Conservation (phyloP, 1,140 invertebrate genomes). For the Drosophila leontia region DNA sequence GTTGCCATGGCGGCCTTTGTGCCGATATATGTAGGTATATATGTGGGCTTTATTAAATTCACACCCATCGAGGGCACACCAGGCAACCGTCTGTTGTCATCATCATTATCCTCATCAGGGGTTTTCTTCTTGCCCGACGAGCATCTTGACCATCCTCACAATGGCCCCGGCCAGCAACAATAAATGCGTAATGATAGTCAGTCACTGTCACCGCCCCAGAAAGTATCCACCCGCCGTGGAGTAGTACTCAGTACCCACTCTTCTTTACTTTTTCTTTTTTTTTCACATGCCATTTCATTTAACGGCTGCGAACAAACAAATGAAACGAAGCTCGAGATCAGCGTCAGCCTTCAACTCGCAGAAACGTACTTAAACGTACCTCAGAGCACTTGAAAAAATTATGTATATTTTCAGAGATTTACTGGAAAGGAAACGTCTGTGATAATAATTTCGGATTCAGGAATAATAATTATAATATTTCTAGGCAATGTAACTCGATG, state of each 20-base stretch:
- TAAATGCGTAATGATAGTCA: slow-evolving; percentile 81
- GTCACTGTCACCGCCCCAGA: slow-evolving; percentile 59
- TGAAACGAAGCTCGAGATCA: slow-evolving; percentile 59
- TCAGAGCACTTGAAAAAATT: slow-evolving; percentile 15
- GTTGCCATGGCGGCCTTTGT: slow-evolving; percentile 76
- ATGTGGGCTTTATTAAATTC: slow-evolving; percentile 75
- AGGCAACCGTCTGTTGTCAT: slow-evolving; percentile 43
- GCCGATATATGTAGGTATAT: not conserved
- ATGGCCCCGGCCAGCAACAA: slow-evolving; percentile 60
- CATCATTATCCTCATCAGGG: slow-evolving; percentile 38
- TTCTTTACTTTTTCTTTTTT: not conserved
- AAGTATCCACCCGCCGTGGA: not conserved
- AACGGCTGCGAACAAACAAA: slow-evolving; percentile 79
- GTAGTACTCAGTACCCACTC: slow-evolving; percentile 3
- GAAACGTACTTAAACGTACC: slow-evolving; percentile 19
- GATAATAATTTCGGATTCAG: not conserved
- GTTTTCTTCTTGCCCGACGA: slow-evolving; percentile 24
- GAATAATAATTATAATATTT: not conserved
- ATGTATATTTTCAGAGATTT: not conserved
- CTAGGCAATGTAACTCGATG: not conserved
- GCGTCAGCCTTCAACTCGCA: slow-evolving; percentile 32
- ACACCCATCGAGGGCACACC: slow-evolving; percentile 59
- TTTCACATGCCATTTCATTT: slow-evolving; percentile 78
- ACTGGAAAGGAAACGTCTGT: no score
- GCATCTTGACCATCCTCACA: slow-evolving; percentile 58